Percentiles rank a stretch among this genome's conserved stretches.
phyloP scores from a whole-genome alignment of 2,797 vertebrate species.

The Poecilia velifera region DNA sequence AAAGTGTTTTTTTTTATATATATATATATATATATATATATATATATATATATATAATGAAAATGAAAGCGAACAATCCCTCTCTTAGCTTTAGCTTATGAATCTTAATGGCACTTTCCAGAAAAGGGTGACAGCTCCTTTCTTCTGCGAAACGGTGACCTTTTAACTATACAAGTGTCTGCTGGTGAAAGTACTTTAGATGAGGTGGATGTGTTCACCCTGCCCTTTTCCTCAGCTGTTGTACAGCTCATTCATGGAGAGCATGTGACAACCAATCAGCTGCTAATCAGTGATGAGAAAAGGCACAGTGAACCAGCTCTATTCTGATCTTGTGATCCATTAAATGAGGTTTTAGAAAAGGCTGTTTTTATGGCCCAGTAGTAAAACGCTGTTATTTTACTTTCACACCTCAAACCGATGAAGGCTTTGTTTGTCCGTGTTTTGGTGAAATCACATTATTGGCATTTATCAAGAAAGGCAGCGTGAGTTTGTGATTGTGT shows the following conservation, averaged over 20 bases:
- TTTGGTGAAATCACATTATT: neutral
- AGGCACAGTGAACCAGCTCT: neutral
- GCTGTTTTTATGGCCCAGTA: neutral
- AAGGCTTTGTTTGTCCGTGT: neutral
- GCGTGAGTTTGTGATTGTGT: neutral
- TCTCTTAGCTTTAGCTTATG: conserved; percentile 28
- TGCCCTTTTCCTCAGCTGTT: conserved; percentile 49
- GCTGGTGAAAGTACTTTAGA: conserved; percentile 30
- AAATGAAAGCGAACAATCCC: conserved; percentile 6
- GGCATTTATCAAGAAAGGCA: neutral
- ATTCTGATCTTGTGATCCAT: neutral
- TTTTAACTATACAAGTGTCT: conserved; percentile 47
- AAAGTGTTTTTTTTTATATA: no score
- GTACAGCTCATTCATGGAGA: conserved; percentile 42
- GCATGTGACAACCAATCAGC: conserved; percentile 38
- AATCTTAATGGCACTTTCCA: conserved; percentile 17
- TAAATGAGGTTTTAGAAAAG: neutral
- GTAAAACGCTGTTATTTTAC: neutral
- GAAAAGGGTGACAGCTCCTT: conserved; percentile 39
- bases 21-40: no score
- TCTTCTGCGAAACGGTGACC: conserved; percentile 42
- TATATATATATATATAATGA: neutral
- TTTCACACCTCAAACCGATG: neutral
- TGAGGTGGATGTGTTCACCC: conserved; percentile 30
- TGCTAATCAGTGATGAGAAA: conserved; percentile 10